A percentile compares a stretch with the other conserved stretches of the same genome.
These are phyloP conservation scores for Circaetus gallicus DNA, from an alignment of 2,113 vertebrate genomes.

Conservation along the genomic window DNA sequence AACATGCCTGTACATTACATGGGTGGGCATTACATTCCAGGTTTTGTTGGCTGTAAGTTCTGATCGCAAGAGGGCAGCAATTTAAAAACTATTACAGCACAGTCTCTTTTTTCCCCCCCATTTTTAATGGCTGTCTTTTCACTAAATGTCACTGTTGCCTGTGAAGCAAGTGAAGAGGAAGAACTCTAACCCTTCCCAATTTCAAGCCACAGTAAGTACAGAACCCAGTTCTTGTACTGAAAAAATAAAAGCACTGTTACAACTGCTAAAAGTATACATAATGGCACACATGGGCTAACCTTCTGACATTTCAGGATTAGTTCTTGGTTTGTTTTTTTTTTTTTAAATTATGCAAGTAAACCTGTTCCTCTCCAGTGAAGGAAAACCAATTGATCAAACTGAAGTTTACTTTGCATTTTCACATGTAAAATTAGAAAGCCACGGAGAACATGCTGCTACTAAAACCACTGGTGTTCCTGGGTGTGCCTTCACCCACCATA, in stretches of 20 bases:
- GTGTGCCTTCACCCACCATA: constrained; percentile 42
- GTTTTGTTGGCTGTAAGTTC: not conserved
- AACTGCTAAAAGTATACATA: not conserved
- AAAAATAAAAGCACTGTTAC: not conserved
- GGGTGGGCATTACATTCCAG: not conserved
- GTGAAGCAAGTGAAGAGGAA: not conserved
- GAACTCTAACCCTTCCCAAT: not conserved
- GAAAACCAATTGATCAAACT: not conserved
- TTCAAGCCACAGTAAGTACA: not conserved
- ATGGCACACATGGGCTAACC: not conserved
- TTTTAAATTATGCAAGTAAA: not conserved
- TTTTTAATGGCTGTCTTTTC: constrained; percentile 3
- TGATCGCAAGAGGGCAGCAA: constrained; percentile 50
- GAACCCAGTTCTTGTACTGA: not conserved
- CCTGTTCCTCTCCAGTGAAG: not conserved
- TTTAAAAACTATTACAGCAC: not conserved
- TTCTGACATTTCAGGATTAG: not conserved
- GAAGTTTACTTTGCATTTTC: not conserved
- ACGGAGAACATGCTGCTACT: not conserved
- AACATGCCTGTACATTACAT: not conserved
- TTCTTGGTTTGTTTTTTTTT: not conserved
- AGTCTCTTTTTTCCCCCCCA: not conserved
- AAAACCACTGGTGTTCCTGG: constrained; percentile 34
- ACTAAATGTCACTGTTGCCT: not conserved
- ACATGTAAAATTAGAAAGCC: not conserved